Evolutionary conservation across 1,140 invertebrate genomes (phyloP).

Genomic region (Ganaspis sp.): DNA sequence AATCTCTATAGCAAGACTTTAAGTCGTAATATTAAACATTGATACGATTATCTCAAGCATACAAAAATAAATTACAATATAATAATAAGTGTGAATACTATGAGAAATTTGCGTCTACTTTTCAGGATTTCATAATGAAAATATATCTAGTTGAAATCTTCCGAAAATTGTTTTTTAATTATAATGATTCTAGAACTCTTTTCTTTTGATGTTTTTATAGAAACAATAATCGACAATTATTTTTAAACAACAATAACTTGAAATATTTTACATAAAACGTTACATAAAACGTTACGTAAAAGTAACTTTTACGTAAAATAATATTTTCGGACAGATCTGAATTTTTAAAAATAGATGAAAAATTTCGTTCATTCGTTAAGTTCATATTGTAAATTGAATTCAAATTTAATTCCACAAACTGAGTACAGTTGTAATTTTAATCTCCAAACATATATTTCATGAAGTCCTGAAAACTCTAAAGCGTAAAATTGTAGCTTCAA

Average conservation of each 20-base stretch:
- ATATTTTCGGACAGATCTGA: too few species aligned
- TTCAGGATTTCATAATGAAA: constrained; percentile 38
- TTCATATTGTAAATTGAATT: too few species aligned
- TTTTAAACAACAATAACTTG: too few species aligned
- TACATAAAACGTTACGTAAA: too few species aligned
- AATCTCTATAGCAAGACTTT: constrained; percentile 46
- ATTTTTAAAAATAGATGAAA: too few species aligned
- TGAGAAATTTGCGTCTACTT: constrained; percentile 58
- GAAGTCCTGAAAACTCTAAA: background rate
- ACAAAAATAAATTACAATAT: constrained; percentile 69
- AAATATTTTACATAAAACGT: too few species aligned
- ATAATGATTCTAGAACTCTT: too few species aligned
- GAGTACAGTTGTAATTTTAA: background rate
- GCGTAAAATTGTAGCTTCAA: background rate
- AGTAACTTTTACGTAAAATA: too few species aligned
- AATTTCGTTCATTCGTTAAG: too few species aligned
- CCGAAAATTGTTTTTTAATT: background rate
- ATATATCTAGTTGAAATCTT: constrained; percentile 37
- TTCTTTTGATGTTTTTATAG: too few species aligned
- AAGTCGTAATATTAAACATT: constrained; percentile 52
- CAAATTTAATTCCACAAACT: background rate
- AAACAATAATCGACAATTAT: too few species aligned
- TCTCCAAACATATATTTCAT: background rate
- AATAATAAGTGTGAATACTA: constrained; percentile 68
- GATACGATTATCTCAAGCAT: constrained; percentile 64